Conservation (phyloP, 1,140 invertebrate species). For the Aphelinus certus region DNA sequence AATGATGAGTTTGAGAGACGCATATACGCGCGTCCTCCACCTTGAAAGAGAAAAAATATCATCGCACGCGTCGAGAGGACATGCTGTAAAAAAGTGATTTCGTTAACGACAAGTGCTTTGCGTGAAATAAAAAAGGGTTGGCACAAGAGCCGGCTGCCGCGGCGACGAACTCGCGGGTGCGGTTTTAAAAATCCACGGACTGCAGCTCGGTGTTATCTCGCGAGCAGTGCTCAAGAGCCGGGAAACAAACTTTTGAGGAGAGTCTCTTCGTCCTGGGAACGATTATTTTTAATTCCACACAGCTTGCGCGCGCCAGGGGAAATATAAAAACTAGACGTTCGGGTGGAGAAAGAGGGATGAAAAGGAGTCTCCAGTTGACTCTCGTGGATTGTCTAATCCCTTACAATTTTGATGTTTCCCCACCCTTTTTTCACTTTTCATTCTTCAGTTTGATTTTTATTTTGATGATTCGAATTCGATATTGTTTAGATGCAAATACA, state of each 20-base stretch:
- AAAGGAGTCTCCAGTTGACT: background rate
- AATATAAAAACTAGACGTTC: background rate
- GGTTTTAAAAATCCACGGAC: background rate
- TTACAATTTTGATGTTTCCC: background rate
- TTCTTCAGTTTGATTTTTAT: background rate
- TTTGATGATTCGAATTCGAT: no score
- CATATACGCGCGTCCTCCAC: no score
- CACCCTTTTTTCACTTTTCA: background rate
- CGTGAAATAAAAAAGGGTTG: slow-evolving; percentile 3
- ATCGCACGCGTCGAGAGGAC: no score
- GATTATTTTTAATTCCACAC: slow-evolving; percentile 46
- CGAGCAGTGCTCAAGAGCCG: background rate
- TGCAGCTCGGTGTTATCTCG: background rate
- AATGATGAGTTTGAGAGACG: no score
- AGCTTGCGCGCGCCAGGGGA: slow-evolving; percentile 26
- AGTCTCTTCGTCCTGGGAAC: slow-evolving; percentile 36
- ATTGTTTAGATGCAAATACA: no score
- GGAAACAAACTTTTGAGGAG: background rate
- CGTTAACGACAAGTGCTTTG: background rate
- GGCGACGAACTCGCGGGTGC: background rate
- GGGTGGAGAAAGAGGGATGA: background rate
- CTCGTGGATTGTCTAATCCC: background rate
- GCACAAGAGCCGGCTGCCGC: no score
- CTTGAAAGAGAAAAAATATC: no score
- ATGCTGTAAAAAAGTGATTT: background rate